Evolutionary conservation across 1,140 invertebrate genomes (phyloP), one percentile per base, ranked within the genome.

Genomic region (Macrocentrus cingulum): DNA sequence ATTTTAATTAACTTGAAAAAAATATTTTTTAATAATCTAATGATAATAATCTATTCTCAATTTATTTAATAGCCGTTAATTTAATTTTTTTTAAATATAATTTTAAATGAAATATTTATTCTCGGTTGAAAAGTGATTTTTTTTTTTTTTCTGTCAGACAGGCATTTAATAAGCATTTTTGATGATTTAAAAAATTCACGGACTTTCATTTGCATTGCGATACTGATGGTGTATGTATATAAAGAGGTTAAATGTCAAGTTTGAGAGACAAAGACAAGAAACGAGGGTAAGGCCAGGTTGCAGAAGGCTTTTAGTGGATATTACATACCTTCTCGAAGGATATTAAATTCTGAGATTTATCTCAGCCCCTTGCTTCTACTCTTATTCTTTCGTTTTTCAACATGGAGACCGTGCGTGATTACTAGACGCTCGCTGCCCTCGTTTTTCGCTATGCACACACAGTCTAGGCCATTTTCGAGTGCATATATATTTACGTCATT

Each of bases 271-370:
- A 46, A 56, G 13, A 36, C 45, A 1, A 23, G 36, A 51, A 51
- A 53, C 39, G 53, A 19, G 41, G 18, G 51, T 25, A 49, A 62
- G 34, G 49, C 54, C 45, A 49, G 45, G 46, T 55, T 58, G 42
- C 20, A 32, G 54, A 65, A 65, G 61, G 66, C 65, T 70, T 74
- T 73, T 68, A 70, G 69, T 63, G 53, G 63, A 74, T 75, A 74
- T 73, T 75, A 71, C 71, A 70, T 68, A 70, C 66, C 65, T 70
- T 62, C 62, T 69, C 59, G 65, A 74, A 72, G 66, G 70, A 75
- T 74, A 75, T 75, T 75, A 73, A 75, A 76, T 75, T 74, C 71
- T 66, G 61, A 75, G 69, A 76, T 75, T 76, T 75, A 74, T 72
- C 67, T 68, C 62, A 48, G 55, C 46, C 62, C 56, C 56, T 50